These are phyloP conservation scores for Turritopsis rubra DNA, from an alignment of 30 jellyfish, hydroid and myxozoan species.

Conservation along the genomic window DNA sequence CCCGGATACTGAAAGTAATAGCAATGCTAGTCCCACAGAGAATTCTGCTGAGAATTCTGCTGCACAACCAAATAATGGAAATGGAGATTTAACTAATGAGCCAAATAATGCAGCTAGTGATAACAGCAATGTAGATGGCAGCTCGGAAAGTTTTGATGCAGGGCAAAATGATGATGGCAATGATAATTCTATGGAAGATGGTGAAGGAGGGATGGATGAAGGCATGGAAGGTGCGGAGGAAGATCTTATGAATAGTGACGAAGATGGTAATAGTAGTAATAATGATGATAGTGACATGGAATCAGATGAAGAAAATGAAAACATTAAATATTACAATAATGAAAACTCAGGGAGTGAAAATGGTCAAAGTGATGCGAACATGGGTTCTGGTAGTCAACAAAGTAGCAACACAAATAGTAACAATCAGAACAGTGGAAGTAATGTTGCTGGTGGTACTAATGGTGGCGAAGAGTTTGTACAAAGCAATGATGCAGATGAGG, in stretches of 20 bases:
- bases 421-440: neutral
- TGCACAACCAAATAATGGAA: neutral
- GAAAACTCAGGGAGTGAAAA: conserved; percentile 25
- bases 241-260: conserved; percentile 17
- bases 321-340: neutral
- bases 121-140: neutral
- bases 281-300: conserved; percentile 2
- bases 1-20: neutral
- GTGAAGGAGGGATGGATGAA: conserved; percentile 11
- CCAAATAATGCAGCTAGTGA: neutral
- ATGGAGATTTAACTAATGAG: neutral
- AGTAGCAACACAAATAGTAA: neutral
- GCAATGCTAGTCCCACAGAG: neutral
- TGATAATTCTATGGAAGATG: neutral
- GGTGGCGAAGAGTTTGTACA: conserved; percentile 20
- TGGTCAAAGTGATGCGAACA: neutral
- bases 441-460: neutral
- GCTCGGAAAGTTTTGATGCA: neutral
- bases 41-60: conserved; percentile 6
- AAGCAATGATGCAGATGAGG: conserved; percentile 25
- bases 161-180: neutral
- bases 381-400: conserved; percentile 8
- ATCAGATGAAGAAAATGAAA: conserved; percentile 23
- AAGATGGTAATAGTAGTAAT: neutral
- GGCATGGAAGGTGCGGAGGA: conserved; percentile 16